Evolutionary conservation across 2,797 vertebrate genomes (phyloP).

Genomic region (Dendrocincla fuliginosa): DNA sequence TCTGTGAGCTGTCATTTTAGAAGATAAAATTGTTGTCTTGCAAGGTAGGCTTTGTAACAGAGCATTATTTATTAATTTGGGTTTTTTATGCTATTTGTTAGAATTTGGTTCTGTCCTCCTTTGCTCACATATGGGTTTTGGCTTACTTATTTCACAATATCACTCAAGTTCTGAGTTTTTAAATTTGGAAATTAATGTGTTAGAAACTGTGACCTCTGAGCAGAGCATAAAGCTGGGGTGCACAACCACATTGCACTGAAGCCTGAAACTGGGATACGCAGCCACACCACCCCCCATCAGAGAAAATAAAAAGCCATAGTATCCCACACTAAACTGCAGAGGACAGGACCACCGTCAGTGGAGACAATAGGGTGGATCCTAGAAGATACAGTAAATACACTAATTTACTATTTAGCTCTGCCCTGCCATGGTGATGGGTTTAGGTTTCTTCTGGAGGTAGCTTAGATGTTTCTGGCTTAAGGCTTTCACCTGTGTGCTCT

Average conservation of each 20-base stretch:
- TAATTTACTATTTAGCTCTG: background rate
- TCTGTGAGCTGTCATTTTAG: no score
- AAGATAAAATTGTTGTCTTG: no score
- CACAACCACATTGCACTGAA: background rate
- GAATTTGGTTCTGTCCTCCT: background rate
- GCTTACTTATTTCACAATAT: background rate
- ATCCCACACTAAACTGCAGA: background rate
- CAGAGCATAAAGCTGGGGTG: background rate
- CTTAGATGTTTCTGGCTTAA: background rate
- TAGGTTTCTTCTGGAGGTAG: background rate
- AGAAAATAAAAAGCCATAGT: background rate
- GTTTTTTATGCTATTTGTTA: background rate
- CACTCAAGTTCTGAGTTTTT: background rate
- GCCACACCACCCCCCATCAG: fast-evolving
- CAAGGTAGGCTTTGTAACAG: no score
- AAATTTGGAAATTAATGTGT: background rate
- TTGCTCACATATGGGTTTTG: background rate
- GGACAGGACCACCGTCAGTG: background rate
- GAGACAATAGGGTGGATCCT: background rate
- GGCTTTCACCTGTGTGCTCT: background rate
- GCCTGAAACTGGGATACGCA: background rate
- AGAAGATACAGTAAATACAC: background rate
- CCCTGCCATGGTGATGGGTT: background rate
- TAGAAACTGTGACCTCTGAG: background rate
- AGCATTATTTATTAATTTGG: background rate